Evolutionary conservation across 2,797 vertebrate genomes (phyloP).

Genomic region (Mormyrops attenuatus): DNA sequence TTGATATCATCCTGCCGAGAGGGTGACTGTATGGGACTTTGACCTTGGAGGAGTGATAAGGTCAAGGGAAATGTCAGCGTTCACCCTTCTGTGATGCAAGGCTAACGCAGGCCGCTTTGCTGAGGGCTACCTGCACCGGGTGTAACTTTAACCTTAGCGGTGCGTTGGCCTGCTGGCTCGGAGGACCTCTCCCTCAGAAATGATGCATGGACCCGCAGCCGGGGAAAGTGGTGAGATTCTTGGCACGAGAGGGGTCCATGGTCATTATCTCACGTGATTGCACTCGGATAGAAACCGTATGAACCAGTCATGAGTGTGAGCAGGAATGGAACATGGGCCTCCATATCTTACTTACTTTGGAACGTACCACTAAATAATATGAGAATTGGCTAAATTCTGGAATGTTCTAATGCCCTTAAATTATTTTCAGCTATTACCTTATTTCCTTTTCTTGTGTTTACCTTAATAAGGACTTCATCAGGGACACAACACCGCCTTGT

Average conservation of each 20-base stretch:
- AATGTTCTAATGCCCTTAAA: slow-evolving; percentile 42
- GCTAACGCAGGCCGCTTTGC: background rate
- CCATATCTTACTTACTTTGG: slow-evolving; percentile 26
- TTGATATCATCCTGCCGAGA: background rate
- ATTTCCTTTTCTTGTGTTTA: slow-evolving; percentile 34
- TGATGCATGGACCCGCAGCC: slow-evolving; percentile 27
- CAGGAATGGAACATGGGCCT: slow-evolving; percentile 33
- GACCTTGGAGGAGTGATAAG: background rate
- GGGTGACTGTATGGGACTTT: background rate
- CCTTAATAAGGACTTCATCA: slow-evolving; percentile 26
- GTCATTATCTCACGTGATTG: slow-evolving; percentile 53
- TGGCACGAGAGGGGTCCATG: slow-evolving; percentile 36
- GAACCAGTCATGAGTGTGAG: slow-evolving; percentile 34
- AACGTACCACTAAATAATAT: slow-evolving; percentile 24
- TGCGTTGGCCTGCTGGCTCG: background rate
- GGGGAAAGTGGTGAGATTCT: slow-evolving; percentile 38
- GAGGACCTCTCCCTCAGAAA: slow-evolving; percentile 28
- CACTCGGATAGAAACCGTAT: slow-evolving; percentile 55
- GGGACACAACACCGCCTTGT: slow-evolving; percentile 33
- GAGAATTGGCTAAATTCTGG: slow-evolving; percentile 29
- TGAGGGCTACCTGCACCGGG: background rate
- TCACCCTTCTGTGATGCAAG: background rate
- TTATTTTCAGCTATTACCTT: slow-evolving; percentile 47
- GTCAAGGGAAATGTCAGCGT: background rate
- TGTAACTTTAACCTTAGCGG: background rate